phyloP scores from a whole-genome alignment of 2,113 vertebrate genomes.

The Camelus bactrianus region DNA sequence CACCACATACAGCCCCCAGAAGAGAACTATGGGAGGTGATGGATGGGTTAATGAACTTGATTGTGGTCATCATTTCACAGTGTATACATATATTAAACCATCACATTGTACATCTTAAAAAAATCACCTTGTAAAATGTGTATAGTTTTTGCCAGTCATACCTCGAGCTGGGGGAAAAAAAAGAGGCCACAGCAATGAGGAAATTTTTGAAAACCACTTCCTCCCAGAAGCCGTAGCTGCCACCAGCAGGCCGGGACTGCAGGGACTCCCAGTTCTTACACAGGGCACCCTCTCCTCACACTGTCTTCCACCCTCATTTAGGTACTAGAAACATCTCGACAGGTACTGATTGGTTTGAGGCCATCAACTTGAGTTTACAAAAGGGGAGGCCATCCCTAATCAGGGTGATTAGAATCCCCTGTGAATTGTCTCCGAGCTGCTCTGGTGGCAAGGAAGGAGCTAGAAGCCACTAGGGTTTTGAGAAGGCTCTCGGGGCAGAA shows the following conservation, averaged over 20 bases:
- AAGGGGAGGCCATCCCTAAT: conserved; percentile 63
- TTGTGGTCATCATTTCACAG: not conserved
- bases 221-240: not conserved
- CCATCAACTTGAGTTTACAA: conserved; percentile 54
- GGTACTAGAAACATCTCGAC: conserved; percentile 37
- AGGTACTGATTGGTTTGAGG: conserved; percentile 62
- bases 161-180: not conserved
- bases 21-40: not conserved
- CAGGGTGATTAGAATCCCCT: conserved; percentile 54
- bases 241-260: not conserved
- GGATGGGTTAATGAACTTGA: not conserved
- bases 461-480: not conserved
- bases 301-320: not conserved
- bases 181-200: not conserved
- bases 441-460: not conserved
- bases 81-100: not conserved
- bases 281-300: not conserved
- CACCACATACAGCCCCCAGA: not conserved
- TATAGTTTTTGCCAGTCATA: not conserved
- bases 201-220: not conserved
- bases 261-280: not conserved
- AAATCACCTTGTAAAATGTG: not conserved
- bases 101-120: not conserved
- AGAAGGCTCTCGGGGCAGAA: not conserved
- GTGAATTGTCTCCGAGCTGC: not conserved